These are phyloP conservation scores for Machimus atricapillus DNA, from an alignment of 2,888 invertebrate species.

Conservation along the genomic window DNA sequence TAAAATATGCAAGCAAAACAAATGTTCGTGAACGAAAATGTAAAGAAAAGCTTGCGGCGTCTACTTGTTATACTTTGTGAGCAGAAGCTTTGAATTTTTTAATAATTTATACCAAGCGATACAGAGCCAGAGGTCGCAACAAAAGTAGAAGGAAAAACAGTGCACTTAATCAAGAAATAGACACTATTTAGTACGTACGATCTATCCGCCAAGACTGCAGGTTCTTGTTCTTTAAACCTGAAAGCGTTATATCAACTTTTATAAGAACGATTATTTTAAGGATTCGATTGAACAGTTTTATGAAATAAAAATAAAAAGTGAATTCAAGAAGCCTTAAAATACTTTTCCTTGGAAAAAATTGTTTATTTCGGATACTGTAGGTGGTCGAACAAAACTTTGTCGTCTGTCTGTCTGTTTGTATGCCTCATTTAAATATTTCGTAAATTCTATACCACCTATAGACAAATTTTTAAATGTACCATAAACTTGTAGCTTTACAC, in stretches of 20 bases:
- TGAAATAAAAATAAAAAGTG: background rate
- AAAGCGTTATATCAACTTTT: slow-evolving; percentile 57
- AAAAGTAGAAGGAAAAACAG: background rate
- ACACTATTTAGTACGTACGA: slow-evolving; percentile 59
- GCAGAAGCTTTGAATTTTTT: background rate
- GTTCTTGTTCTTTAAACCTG: slow-evolving; percentile 64
- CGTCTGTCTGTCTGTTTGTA: background rate
- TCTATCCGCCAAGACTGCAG: slow-evolving; percentile 63
- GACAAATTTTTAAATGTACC: too few relatives aligned
- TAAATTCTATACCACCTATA: background rate
- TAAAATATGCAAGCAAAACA: background rate
- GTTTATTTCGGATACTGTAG: too few relatives aligned
- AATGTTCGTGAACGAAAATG: background rate
- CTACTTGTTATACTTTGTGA: background rate
- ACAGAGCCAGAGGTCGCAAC: background rate
- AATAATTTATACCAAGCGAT: background rate
- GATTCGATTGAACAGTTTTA: background rate
- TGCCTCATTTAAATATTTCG: background rate
- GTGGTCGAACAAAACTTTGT: background rate
- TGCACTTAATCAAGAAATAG: background rate
- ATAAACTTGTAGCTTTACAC: too few relatives aligned
- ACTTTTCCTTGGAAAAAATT: background rate
- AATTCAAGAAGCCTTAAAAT: background rate
- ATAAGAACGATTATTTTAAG: background rate
- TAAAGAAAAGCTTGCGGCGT: background rate